These are phyloP conservation scores for Zelostemma sp. DNA, from an alignment of 1,140 invertebrate species.

Conservation along the genomic window DNA sequence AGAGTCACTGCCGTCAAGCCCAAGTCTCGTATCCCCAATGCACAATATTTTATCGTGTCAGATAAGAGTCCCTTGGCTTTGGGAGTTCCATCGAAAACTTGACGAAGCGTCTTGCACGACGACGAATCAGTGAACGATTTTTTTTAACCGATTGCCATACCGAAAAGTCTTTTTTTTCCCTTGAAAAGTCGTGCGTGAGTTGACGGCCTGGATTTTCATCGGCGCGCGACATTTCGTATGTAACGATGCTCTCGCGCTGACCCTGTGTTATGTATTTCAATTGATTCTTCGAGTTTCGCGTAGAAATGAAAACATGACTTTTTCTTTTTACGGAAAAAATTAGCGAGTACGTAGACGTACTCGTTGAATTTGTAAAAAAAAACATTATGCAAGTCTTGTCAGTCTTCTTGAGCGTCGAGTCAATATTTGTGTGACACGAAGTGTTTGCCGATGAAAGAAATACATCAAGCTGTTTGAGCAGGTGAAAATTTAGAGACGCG, in stretches of 20 bases:
- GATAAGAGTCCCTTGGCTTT: conserved; percentile 28
- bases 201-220: conserved; percentile 19
- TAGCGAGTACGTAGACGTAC: no score
- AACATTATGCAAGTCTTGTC: conserved; percentile 25
- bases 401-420: conserved; percentile 7
- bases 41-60: conserved; percentile 34
- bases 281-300: no score
- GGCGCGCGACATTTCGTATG: no score
- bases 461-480: conserved; percentile 10
- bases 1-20: conserved; percentile 33
- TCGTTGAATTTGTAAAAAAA: no score
- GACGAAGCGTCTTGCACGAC: conserved; percentile 46
- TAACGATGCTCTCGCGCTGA: no score
- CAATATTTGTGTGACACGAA: conserved; percentile 23
- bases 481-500: conserved; percentile 23
- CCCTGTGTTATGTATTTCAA: no score
- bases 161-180: conserved; percentile 40
- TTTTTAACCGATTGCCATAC: conserved; percentile 32
- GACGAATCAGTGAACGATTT: conserved; percentile 37
- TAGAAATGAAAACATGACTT: no score
- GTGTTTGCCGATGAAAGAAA: conserved; percentile 17
- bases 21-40: conserved; percentile 30
- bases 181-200: conserved; percentile 36
- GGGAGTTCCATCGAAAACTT: conserved; percentile 36
- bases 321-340: no score